Evolutionary conservation across 1,140 invertebrate genomes (phyloP).

Genomic region (Pogonomyrmex californicus): DNA sequence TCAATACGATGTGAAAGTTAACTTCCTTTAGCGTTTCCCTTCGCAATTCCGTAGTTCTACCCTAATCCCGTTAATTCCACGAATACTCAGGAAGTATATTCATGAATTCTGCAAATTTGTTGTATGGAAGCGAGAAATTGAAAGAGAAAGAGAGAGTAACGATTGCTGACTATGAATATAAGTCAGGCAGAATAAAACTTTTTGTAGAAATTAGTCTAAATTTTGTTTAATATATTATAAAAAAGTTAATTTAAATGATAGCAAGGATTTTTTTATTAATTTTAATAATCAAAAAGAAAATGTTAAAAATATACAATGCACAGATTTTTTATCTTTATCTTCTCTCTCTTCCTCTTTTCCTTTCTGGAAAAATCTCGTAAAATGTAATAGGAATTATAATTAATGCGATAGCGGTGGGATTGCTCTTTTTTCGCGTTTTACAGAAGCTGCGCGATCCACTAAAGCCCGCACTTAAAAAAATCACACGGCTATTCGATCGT

Average conservation of each 20-base stretch:
- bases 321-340: neutral
- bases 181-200: neutral
- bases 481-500: constrained; percentile 42
- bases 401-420: constrained; percentile 23
- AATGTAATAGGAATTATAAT: constrained; percentile 5
- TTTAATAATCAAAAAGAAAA: neutral
- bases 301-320: neutral
- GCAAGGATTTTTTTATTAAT: neutral
- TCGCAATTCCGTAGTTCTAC: neutral
- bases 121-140: constrained; percentile 45
- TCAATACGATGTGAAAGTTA: constrained; percentile 55
- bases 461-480: constrained; percentile 29
- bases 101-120: constrained; percentile 26
- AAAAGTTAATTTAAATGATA: constrained; percentile 11
- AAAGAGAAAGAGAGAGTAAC: neutral
- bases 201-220: constrained; percentile 5
- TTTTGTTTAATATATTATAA: neutral
- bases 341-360: neutral
- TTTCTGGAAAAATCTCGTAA: neutral
- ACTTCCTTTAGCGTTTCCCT: constrained; percentile 33
- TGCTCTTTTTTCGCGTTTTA: neutral
- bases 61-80: constrained; percentile 48
- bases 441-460: neutral
- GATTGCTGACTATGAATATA: constrained; percentile 23
- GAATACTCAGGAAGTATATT: constrained; percentile 1